These are phyloP conservation scores for Galeopterus variegatus DNA, from an alignment of 2,113 vertebrate genomes.

Conservation along the genomic window DNA sequence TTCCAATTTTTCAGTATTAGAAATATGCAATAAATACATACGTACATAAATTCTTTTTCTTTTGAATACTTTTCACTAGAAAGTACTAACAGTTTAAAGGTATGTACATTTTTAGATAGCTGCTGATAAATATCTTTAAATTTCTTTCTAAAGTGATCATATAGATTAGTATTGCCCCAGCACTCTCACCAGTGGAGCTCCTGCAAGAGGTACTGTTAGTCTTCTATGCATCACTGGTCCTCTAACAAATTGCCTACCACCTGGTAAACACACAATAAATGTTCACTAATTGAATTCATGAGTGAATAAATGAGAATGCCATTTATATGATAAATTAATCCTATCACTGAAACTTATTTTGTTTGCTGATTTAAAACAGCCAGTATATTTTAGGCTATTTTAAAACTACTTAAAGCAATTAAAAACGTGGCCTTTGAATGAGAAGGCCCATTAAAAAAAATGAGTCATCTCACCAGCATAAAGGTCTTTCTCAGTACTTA, in stretches of 20 bases:
- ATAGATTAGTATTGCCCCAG: not conserved
- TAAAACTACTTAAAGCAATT: conserved; percentile 31
- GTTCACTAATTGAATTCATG: not conserved
- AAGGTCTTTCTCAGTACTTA: not conserved
- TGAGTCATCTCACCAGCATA: conserved; percentile 16
- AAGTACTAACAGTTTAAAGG: conserved; percentile 16
- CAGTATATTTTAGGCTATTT: not conserved
- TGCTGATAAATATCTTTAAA: not conserved
- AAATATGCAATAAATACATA: too few relatives aligned
- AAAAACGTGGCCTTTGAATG: not conserved
- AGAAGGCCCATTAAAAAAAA: not conserved
- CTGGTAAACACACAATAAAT: conserved; percentile 34
- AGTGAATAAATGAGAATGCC: not conserved
- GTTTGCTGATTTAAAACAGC: conserved; percentile 13
- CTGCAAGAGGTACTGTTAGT: not conserved
- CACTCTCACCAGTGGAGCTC: not conserved
- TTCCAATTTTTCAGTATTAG: conserved; percentile 11
- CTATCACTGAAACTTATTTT: not conserved
- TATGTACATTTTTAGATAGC: not conserved
- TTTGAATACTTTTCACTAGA: conserved; percentile 8
- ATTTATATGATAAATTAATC: not conserved
- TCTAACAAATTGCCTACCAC: not conserved
- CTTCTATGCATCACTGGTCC: not conserved
- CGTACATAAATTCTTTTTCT: conserved; percentile 58
- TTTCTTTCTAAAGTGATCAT: conserved; percentile 43